A percentile compares a stretch with the other conserved stretches of the same genome.
Evolutionary conservation across 1,140 invertebrate genomes (phyloP).

Genomic region (Macrobrachium nipponense): DNA sequence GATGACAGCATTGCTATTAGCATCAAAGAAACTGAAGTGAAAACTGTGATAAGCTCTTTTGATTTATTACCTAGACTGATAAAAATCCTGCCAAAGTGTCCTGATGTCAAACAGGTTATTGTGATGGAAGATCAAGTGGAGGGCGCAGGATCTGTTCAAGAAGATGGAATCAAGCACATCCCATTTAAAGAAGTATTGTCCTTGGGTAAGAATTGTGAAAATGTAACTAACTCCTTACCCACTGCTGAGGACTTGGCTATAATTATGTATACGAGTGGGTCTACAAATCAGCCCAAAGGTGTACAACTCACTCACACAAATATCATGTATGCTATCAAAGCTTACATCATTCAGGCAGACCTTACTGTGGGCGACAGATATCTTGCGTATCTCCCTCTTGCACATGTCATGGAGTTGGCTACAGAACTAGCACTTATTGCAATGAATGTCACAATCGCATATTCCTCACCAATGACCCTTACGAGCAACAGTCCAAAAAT

Average conservation of each 20-base stretch:
- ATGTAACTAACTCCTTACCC: conserved; percentile 20
- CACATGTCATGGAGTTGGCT: conserved; percentile 66
- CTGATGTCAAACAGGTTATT: conserved; percentile 58
- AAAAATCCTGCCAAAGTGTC: conserved; percentile 48
- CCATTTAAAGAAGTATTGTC: conserved; percentile 54
- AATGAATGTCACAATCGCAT: conserved; percentile 66
- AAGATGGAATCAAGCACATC: conserved; percentile 35
- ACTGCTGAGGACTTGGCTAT: conserved; percentile 65
- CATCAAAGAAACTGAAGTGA: conserved; percentile 64
- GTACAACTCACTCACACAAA: conserved; percentile 64
- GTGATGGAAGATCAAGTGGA: conserved; percentile 64
- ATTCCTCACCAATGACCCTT: conserved; percentile 66
- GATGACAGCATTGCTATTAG: conserved; percentile 61
- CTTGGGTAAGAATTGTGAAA: conserved; percentile 25
- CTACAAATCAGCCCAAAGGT: conserved; percentile 78
- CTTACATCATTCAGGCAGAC: conserved; percentile 61
- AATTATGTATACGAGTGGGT: conserved; percentile 73
- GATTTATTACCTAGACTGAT: conserved; percentile 62
- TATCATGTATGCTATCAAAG: conserved; percentile 62
- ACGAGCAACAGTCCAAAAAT: conserved; percentile 66
- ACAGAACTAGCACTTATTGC: conserved; percentile 64
- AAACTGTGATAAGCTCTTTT: conserved; percentile 59
- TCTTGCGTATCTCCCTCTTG: conserved; percentile 66
- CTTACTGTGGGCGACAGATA: conserved; percentile 66
- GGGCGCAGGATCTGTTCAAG: conserved; percentile 55